phyloP scores from a whole-genome alignment of 64 coral and sea anemone genomes.

The Orbicella faveolata region DNA sequence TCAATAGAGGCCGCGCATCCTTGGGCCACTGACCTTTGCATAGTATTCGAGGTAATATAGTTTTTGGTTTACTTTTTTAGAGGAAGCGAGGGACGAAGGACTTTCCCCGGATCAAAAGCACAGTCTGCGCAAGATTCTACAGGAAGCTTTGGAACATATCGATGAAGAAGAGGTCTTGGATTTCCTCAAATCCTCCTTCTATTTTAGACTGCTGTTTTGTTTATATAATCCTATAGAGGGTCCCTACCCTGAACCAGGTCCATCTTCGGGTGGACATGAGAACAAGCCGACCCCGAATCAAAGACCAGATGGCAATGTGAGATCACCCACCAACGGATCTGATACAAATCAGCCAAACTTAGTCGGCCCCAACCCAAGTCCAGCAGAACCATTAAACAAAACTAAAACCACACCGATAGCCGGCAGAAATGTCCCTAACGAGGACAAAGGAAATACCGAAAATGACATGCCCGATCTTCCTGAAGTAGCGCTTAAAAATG shows the following conservation, averaged over 20 bases:
- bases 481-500: too few relatives aligned
- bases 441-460: too few relatives aligned
- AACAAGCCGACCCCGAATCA: too few relatives aligned
- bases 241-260: too few relatives aligned
- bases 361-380: background rate
- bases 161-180: background rate
- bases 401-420: too few relatives aligned
- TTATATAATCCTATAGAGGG: background rate
- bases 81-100: background rate
- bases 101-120: background rate
- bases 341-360: too few relatives aligned
- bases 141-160: background rate
- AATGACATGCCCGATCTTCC: background rate
- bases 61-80: background rate
- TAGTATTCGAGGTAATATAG: too few relatives aligned
- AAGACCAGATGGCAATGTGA: background rate
- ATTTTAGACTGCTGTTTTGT: slow-evolving; percentile 3
- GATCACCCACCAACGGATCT: background rate
- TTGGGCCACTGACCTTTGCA: too few relatives aligned
- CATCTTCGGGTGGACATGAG: background rate
- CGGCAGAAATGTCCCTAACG: too few relatives aligned
- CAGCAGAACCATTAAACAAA: background rate
- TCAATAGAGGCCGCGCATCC: too few relatives aligned
- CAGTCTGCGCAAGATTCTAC: background rate
- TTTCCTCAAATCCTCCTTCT: background rate